Percentiles rank a stretch among this genome's conserved stretches.
Evolutionary conservation across 2,888 invertebrate species (phyloP).

Genomic region (Spisula solida): DNA sequence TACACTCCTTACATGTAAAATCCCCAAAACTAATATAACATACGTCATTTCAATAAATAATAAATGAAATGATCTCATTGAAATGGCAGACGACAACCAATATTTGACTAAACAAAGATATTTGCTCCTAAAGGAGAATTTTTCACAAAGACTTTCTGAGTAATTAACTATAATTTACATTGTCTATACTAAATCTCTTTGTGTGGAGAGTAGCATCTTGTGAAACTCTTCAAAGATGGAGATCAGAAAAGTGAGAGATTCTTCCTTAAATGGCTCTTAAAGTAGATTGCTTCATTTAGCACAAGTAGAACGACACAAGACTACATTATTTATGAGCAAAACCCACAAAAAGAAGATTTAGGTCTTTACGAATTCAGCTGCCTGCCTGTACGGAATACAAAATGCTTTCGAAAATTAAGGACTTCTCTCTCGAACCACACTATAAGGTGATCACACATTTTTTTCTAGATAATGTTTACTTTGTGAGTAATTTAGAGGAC

Average conservation of each 20-base stretch:
- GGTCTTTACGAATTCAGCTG: no score
- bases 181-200: background rate
- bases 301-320: background rate
- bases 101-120: slow-evolving; percentile 7
- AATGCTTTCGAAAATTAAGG: no score
- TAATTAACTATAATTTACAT: slow-evolving; percentile 21
- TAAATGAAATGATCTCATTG: background rate
- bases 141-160: background rate
- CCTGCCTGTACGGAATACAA: background rate
- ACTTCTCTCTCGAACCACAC: no score
- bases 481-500: background rate
- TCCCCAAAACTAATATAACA: background rate
- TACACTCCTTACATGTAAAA: background rate
- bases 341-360: background rate
- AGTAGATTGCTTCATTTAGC: background rate
- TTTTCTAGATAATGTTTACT: background rate
- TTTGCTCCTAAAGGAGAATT: background rate
- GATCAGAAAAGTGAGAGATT: background rate
- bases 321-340: slow-evolving; percentile 9
- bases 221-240: background rate
- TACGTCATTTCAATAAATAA: background rate
- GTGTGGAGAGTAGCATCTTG: background rate
- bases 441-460: slow-evolving; percentile 1
- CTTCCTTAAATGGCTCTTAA: background rate
- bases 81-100: slow-evolving; percentile 13